phyloP scores from a whole-genome alignment of 2,888 invertebrate genomes.

The Orchesella flavescens region DNA sequence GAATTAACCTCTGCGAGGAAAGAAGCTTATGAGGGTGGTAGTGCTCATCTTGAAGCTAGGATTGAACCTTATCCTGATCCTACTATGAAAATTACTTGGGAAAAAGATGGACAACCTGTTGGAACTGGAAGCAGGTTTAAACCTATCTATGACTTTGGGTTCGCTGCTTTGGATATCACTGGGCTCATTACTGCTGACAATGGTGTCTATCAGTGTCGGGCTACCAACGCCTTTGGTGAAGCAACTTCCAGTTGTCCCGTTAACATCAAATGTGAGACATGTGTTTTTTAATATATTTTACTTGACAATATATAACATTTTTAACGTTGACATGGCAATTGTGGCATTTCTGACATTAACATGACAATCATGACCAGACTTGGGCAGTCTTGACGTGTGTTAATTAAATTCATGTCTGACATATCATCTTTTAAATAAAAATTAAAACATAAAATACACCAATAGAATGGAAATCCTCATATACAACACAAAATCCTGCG shows the following conservation, averaged over 20 bases:
- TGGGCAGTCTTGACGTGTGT: too few relatives aligned
- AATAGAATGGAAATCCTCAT: too few relatives aligned
- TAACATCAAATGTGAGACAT: constrained; percentile 84
- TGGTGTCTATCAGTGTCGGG: constrained; percentile 81
- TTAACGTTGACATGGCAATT: too few relatives aligned
- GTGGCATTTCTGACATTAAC: too few relatives aligned
- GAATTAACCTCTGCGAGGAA: constrained; percentile 86
- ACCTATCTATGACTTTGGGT: constrained; percentile 96
- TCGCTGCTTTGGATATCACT: constrained; percentile 94
- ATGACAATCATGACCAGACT: too few relatives aligned
- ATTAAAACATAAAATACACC: too few relatives aligned
- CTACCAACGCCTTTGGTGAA: constrained; percentile 88
- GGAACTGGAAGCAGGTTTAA: constrained; percentile 88
- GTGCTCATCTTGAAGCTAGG: constrained; percentile 86
- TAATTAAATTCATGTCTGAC: too few relatives aligned
- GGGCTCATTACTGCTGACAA: constrained; percentile 95
- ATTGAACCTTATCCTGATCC: constrained; percentile 94
- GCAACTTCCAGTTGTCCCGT: constrained; percentile 87
- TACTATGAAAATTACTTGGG: constrained; percentile 92
- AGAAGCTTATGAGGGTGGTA: constrained; percentile 82
- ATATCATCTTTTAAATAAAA: too few relatives aligned
- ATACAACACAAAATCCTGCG: too few relatives aligned
- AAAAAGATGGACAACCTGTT: constrained; percentile 92
- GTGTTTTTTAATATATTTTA: constrained; percentile 14
- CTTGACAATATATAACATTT: too few relatives aligned